phyloP scores from a whole-genome alignment of 1,140 invertebrate genomes.

The Centruroides vittatus region DNA sequence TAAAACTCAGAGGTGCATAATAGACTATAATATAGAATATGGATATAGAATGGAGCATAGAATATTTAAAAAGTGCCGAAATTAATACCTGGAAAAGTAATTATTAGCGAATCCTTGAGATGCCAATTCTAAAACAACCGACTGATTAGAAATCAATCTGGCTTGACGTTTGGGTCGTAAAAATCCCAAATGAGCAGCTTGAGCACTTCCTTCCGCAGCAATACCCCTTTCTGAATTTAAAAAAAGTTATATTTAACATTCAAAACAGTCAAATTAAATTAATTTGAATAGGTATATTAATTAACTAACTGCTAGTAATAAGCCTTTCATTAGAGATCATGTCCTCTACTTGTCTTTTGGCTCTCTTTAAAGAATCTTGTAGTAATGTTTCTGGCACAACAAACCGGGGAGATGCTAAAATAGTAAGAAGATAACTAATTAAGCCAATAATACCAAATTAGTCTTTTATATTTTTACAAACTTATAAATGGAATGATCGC shows the following conservation, averaged over 20 bases:
- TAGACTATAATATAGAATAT: no score
- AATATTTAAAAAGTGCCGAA: neutral
- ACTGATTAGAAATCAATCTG: conserved; percentile 64
- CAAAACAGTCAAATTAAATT: no score
- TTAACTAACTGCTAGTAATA: no score
- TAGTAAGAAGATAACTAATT: no score
- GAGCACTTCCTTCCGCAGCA: conserved; percentile 49
- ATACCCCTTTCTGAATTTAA: conserved; percentile 16
- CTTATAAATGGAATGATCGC: neutral
- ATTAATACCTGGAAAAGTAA: conserved; percentile 7
- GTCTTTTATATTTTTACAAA: no score
- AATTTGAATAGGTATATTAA: no score
- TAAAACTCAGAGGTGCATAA: no score
- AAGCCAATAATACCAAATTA: no score
- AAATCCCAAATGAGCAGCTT: conserved; percentile 47
- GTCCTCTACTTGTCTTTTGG: conserved; percentile 9
- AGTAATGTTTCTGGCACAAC: conserved; percentile 7
- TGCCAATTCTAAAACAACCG: conserved; percentile 68
- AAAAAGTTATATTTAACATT: no score
- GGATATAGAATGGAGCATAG: no score
- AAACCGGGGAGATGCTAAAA: conserved; percentile 2
- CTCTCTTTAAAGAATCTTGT: conserved; percentile 13
- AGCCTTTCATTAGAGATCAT: conserved; percentile 5
- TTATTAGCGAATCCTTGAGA: conserved; percentile 12
- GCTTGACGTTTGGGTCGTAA: conserved; percentile 73